Conservation (phyloP, 2,113 vertebrate species). For the Paratilapia polleni region DNA sequence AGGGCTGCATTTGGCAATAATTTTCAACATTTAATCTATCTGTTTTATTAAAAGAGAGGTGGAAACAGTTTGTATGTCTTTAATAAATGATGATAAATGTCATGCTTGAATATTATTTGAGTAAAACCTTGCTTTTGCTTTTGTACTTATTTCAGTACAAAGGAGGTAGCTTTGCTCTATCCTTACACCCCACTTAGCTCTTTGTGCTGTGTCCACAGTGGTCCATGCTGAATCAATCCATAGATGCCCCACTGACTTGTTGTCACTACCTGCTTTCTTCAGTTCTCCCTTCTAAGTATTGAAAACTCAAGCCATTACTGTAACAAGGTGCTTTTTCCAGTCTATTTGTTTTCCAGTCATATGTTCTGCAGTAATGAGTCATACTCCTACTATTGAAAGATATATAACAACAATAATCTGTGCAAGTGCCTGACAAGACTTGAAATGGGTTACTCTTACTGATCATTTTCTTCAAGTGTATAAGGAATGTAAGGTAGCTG, state of each 20-base stretch:
- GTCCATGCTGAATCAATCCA: conserved; percentile 54
- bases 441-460: conserved; percentile 20
- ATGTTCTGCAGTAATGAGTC: conserved; percentile 54
- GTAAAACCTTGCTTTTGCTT: conserved; percentile 2
- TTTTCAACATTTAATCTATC: not conserved
- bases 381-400: conserved; percentile 46
- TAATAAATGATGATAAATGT: not conserved
- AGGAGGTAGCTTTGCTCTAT: not conserved
- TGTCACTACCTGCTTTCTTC: conserved; percentile 42
- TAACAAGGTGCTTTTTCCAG: not conserved
- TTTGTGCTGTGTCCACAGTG: conserved; percentile 33
- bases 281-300: conserved; percentile 5
- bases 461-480: conserved; percentile 22
- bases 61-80: not conserved
- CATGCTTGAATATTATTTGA: not conserved
- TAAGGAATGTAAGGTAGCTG: conserved; percentile 28
- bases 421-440: conserved; percentile 28
- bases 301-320: not conserved
- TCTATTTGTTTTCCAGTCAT: conserved; percentile 9
- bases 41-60: not conserved
- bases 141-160: conserved; percentile 18
- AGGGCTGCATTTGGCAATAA: not conserved
- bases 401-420: conserved; percentile 15
- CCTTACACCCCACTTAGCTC: not conserved
- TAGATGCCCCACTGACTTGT: conserved; percentile 28